These are phyloP conservation scores for Morus bassanus DNA, from an alignment of 2,797 vertebrate genomes.

Conservation along the genomic window DNA sequence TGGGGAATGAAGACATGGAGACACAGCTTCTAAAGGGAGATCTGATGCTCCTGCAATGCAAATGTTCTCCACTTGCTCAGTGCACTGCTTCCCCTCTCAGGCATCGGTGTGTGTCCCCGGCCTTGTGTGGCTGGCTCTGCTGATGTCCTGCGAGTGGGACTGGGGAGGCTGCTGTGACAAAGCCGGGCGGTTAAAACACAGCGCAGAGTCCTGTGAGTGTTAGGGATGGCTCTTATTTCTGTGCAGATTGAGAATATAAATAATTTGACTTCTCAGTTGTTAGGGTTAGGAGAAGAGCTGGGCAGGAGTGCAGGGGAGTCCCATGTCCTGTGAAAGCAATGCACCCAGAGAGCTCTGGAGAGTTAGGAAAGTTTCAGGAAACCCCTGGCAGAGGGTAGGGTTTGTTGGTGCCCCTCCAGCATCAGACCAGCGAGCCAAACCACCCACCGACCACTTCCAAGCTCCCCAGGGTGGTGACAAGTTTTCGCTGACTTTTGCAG, in stretches of 20 bases:
- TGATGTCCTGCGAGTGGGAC: accelerated
- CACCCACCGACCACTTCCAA: accelerated
- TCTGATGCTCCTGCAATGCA: accelerated
- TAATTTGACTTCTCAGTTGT: not conserved
- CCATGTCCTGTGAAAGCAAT: accelerated
- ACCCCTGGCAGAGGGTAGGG: accelerated
- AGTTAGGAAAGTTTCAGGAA: not conserved
- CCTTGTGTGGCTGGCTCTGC: accelerated
- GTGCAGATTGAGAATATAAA: not conserved
- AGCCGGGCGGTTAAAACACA: accelerated
- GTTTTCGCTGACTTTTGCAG: too few relatives aligned
- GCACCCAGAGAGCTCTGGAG: accelerated
- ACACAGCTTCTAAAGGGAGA: not conserved
- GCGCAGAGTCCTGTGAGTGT: accelerated
- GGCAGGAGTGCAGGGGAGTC: not conserved
- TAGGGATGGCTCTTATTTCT: not conserved
- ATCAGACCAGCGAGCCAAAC: accelerated
- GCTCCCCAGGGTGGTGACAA: accelerated
- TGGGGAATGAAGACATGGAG: not conserved
- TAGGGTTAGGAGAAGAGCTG: not conserved
- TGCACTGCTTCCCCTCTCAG: accelerated
- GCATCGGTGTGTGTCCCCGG: too few relatives aligned
- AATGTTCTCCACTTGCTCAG: accelerated
- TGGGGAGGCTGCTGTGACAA: accelerated
- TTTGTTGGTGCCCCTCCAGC: not conserved